phyloP scores from a whole-genome alignment of 2,113 vertebrate species.

The Vidua macroura region DNA sequence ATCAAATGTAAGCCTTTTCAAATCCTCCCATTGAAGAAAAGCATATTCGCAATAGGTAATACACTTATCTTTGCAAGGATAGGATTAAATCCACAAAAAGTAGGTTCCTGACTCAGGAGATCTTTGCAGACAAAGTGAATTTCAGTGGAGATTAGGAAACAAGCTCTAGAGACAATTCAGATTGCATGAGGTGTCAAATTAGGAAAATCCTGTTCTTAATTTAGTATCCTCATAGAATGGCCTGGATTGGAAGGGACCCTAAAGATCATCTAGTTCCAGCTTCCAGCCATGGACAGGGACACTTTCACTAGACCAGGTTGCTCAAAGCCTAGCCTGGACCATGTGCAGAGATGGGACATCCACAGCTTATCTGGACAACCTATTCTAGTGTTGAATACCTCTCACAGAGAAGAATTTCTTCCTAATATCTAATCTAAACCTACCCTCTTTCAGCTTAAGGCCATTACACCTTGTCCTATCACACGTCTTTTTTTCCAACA shows the following conservation, averaged over 20 bases:
- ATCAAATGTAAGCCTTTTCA: background rate
- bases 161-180: background rate
- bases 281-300: background rate
- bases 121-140: background rate
- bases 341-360: background rate
- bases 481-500: rapidly evolving
- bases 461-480: rapidly evolving
- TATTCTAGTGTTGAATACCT: background rate
- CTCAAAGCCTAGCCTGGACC: background rate
- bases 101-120: background rate
- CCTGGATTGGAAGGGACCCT: background rate
- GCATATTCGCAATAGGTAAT: background rate
- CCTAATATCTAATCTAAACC: background rate
- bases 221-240: background rate
- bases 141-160: background rate
- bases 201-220: background rate
- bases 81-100: background rate
- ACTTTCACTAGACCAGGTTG: background rate
- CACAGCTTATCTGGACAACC: background rate
- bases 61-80: background rate
- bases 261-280: background rate
- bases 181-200: background rate
- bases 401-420: background rate
- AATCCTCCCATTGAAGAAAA: background rate
- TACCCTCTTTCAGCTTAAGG: background rate